Conservation (phyloP, 2,797 vertebrate genomes). For the Pelobates cultripes region DNA sequence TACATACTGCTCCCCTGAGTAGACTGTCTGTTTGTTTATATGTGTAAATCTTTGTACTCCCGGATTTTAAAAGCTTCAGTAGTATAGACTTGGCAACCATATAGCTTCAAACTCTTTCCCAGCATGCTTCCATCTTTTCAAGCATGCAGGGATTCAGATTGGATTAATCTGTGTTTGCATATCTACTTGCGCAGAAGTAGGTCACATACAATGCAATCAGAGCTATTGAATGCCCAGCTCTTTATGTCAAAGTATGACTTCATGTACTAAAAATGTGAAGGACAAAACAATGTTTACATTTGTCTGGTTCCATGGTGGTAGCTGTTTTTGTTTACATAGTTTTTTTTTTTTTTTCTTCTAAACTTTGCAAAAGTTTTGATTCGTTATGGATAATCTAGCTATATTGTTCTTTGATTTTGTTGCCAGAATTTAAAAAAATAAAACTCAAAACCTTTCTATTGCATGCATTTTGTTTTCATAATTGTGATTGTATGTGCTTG, state of each 20-base stretch:
- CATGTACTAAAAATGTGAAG: constrained; percentile 63
- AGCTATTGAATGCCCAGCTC: constrained; percentile 52
- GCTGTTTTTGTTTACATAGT: background rate
- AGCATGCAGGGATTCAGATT: constrained; percentile 18
- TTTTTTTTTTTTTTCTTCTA: background rate
- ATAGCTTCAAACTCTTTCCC: constrained; percentile 14
- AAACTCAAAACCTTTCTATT: too few species aligned
- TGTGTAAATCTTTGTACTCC: background rate
- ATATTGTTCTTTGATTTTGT: too few species aligned
- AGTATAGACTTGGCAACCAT: constrained; percentile 26
- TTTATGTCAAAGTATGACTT: constrained; percentile 63
- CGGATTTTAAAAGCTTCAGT: background rate
- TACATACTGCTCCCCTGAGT: background rate
- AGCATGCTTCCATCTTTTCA: constrained; percentile 21
- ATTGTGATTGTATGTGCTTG: too few species aligned
- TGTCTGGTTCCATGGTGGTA: constrained; percentile 24
- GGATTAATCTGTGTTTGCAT: constrained; percentile 34
- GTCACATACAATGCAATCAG: constrained; percentile 60
- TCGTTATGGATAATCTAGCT: too few species aligned
- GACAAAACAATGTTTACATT: constrained; percentile 63
- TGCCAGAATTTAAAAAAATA: too few species aligned
- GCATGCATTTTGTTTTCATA: too few species aligned
- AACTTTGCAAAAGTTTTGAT: too few species aligned
- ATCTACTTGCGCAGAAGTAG: constrained; percentile 59
- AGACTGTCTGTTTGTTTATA: background rate